Conservation (phyloP, 2,888 invertebrate genomes). For the Sussaba pulchella region DNA sequence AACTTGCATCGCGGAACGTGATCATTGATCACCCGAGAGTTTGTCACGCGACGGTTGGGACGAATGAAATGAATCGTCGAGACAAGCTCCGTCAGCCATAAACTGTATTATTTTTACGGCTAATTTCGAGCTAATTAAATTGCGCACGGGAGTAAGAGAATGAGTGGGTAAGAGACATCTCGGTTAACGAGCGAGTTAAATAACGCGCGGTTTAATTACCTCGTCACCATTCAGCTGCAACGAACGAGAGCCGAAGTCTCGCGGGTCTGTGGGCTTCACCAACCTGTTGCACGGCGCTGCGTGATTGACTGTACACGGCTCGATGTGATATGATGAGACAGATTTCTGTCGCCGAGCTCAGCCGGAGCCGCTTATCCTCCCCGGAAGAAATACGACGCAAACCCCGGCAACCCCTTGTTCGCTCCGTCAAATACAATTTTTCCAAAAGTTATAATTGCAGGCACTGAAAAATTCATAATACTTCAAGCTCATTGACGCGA, state of each 20-base stretch:
- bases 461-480: no score
- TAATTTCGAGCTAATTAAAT: constrained; percentile 76
- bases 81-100: background rate
- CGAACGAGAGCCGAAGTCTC: constrained; percentile 32
- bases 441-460: no score
- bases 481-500: no score
- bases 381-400: background rate
- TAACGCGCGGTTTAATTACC: constrained; percentile 71
- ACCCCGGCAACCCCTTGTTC: constrained; percentile 17
- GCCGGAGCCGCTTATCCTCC: constrained; percentile 9
- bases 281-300: constrained; percentile 71
- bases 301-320: constrained; percentile 7
- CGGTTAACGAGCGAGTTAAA: constrained; percentile 31
- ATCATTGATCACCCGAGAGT: background rate
- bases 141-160: constrained; percentile 41
- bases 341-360: constrained; percentile 6
- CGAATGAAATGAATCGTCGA: background rate
- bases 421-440: constrained; percentile 5
- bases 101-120: constrained; percentile 70
- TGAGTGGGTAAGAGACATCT: constrained; percentile 32
- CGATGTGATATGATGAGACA: constrained; percentile 17
- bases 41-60: constrained; percentile 5
- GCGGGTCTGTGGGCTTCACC: constrained; percentile 43
- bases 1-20: background rate
- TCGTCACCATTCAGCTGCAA: constrained; percentile 50